Evolutionary conservation across 2,797 vertebrate species (phyloP).

Genomic region (Setipinna tenuifilis): DNA sequence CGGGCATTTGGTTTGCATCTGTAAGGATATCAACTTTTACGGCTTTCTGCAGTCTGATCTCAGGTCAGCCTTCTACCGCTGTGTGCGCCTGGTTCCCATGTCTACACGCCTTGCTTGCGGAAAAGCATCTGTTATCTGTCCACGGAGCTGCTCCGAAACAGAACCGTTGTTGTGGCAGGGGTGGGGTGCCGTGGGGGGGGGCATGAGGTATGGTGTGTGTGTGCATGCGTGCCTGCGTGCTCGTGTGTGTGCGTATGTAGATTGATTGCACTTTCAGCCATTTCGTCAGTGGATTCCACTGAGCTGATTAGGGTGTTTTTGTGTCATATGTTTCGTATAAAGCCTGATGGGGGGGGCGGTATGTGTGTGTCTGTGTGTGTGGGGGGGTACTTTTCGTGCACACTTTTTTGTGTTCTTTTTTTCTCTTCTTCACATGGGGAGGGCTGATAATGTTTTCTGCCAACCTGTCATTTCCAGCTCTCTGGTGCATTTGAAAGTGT

Average conservation of each 20-base stretch:
- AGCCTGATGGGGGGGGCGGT: not conserved
- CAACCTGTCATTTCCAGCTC: slow-evolving; percentile 8
- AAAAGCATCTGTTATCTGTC: slow-evolving; percentile 55
- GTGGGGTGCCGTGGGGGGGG: not conserved
- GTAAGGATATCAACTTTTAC: slow-evolving; percentile 64
- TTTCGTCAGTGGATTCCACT: slow-evolving; percentile 23
- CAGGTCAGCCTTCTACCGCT: slow-evolving; percentile 44
- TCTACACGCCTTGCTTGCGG: not conserved
- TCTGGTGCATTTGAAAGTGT: not conserved
- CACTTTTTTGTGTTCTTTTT: not conserved
- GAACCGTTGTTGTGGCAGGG: not conserved
- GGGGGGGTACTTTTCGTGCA: too few relatives aligned
- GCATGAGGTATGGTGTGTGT: slow-evolving; percentile 21
- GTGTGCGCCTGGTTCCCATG: slow-evolving; percentile 30
- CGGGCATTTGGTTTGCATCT: slow-evolving; percentile 66
- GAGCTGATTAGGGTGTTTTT: slow-evolving; percentile 16
- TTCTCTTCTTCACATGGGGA: not conserved
- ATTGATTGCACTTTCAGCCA: slow-evolving; percentile 1
- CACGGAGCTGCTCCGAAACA: slow-evolving; percentile 34
- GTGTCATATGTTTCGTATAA: slow-evolving; percentile 16
- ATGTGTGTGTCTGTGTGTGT: not conserved
- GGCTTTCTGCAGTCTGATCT: slow-evolving; percentile 55
- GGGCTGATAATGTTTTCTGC: not conserved
- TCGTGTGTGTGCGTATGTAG: not conserved
- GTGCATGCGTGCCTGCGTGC: not conserved